Evolutionary conservation across 1,140 invertebrate genomes (phyloP).

Genomic region (Oncopodura yosiiana): DNA sequence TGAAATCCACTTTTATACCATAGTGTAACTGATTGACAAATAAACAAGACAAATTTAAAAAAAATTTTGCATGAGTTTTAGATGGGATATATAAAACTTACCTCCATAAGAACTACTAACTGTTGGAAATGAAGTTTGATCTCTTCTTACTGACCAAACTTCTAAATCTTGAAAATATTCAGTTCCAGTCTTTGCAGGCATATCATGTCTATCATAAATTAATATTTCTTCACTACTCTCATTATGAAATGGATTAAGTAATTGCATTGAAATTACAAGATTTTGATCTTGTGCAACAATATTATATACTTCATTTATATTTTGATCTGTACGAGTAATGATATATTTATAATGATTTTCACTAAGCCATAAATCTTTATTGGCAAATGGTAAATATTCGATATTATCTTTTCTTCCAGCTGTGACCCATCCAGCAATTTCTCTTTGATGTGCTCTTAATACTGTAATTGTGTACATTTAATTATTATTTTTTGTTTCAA

Average conservation of each 20-base stretch:
- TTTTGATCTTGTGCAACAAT: conserved; percentile 34
- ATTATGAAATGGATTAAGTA: conserved; percentile 78
- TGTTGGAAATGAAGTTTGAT: conserved; percentile 75
- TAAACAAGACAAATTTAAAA: too few relatives aligned
- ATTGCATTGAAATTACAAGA: conserved; percentile 49
- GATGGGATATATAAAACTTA: too few relatives aligned
- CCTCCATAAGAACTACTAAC: conserved; percentile 71
- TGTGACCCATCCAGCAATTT: conserved; percentile 80
- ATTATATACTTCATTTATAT: conserved; percentile 31
- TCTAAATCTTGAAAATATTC: conserved; percentile 43
- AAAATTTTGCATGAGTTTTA: too few relatives aligned
- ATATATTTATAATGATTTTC: conserved; percentile 66
- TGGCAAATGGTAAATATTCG: conserved; percentile 31
- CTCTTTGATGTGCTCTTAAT: conserved; percentile 73
- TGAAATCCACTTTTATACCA: conserved; percentile 68
- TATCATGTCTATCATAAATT: conserved; percentile 52
- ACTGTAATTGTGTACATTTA: too few relatives aligned
- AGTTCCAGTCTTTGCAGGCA: conserved; percentile 49
- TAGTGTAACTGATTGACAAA: too few relatives aligned
- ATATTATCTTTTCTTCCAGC: conserved; percentile 42
- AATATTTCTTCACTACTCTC: conserved; percentile 69
- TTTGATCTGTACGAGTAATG: conserved; percentile 46
- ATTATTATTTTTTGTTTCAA: too few relatives aligned
- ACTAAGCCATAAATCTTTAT: conserved; percentile 52
- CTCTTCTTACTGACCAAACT: conserved; percentile 65